phyloP scores from a whole-genome alignment of 2,888 invertebrate genomes.

The Bhutanitis thaidina region DNA sequence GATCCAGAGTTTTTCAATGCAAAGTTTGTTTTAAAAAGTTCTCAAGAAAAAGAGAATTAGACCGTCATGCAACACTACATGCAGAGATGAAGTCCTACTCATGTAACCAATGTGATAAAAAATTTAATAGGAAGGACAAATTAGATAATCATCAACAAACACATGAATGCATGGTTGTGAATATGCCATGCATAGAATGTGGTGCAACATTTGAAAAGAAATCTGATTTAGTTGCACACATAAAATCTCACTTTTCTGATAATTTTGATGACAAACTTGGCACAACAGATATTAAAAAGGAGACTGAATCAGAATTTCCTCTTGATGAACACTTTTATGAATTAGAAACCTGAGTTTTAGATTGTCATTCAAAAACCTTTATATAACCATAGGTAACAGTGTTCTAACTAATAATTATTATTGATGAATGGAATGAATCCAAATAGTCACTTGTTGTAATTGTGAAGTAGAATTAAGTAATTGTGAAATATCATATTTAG shows the following conservation, averaged over 20 bases:
- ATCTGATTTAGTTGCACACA: conserved; percentile 79
- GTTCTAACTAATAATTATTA: background rate
- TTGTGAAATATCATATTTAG: background rate
- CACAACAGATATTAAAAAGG: conserved; percentile 60
- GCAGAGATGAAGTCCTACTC: conserved; percentile 84
- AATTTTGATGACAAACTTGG: conserved; percentile 64
- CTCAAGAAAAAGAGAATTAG: conserved; percentile 84
- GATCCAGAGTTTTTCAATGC: conserved; percentile 81
- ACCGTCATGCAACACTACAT: conserved; percentile 84
- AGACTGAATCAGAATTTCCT: conserved; percentile 55
- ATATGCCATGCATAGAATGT: conserved; percentile 82
- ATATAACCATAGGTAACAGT: background rate
- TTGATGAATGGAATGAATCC: background rate
- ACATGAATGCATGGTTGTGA: conserved; percentile 81
- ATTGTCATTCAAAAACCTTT: conserved; percentile 22
- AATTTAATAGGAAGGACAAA: conserved; percentile 85
- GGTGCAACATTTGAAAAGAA: conserved; percentile 80
- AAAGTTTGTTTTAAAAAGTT: conserved; percentile 84
- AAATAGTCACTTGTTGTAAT: background rate
- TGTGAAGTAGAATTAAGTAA: background rate
- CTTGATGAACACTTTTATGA: conserved; percentile 66
- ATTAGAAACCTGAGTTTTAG: conserved; percentile 55
- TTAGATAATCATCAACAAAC: conserved; percentile 83
- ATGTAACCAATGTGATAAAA: conserved; percentile 83
- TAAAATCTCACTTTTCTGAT: conserved; percentile 78